phyloP scores from a whole-genome alignment of 2,113 vertebrate genomes.

The Oxyura jamaicensis region DNA sequence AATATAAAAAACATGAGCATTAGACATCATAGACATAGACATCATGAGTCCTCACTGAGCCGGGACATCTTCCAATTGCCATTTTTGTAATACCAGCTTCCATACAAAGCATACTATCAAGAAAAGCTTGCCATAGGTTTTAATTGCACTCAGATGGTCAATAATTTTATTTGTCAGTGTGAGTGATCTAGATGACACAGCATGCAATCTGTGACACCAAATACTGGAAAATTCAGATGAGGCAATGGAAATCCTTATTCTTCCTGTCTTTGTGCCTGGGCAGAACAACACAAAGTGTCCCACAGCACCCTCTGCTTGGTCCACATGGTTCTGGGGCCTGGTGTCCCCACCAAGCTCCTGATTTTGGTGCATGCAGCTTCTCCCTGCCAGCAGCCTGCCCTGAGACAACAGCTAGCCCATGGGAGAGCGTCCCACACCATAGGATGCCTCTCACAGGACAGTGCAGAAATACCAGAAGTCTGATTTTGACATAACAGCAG shows the following conservation, averaged over 20 bases:
- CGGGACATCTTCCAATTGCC: neutral
- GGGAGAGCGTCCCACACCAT: neutral
- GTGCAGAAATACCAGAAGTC: neutral
- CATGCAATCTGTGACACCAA: accelerated
- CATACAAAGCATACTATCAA: neutral
- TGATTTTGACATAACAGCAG: neutral
- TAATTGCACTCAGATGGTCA: neutral
- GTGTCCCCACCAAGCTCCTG: neutral
- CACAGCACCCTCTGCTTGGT: neutral
- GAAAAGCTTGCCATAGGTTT: neutral
- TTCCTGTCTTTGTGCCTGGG: neutral
- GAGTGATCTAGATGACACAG: neutral
- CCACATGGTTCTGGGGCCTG: neutral
- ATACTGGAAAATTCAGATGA: neutral
- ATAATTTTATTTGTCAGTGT: neutral
- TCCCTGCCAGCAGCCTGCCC: neutral
- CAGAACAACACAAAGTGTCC: neutral
- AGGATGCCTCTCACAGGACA: neutral
- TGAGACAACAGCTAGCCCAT: neutral
- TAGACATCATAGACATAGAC: neutral
- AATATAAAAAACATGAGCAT: neutral
- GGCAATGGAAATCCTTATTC: neutral
- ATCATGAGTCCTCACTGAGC: neutral
- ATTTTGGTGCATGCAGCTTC: neutral
- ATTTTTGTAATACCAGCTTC: neutral